Base-by-base conservation (phyloP, 23 tunicate genomes). In the Clavelina lepadiformis region DNA sequence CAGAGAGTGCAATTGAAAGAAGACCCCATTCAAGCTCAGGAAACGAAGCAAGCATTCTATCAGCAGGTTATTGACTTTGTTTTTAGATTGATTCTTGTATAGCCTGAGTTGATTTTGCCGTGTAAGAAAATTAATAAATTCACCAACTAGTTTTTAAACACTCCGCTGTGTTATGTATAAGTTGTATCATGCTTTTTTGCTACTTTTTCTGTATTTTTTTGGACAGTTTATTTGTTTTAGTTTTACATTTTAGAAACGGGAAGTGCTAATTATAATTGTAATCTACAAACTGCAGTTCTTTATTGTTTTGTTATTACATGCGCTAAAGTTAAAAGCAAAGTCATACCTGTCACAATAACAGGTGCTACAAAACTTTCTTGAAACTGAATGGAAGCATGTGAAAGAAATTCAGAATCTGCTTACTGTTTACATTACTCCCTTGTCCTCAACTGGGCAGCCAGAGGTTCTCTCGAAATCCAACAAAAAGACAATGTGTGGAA, bases 351-450 rank as follows among this genome's bases (percentile, higher is more conserved):
- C n/a, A n/a, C n/a, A n/a, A n/a, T n/a, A n/a, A n/a, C 62, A 86
- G 85, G 95, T 86, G 1, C 50, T 86, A 26, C 68, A 86, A 41
- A 79, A 86, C 53, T 73, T 86, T 58, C 74, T 88, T 1, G 82
- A 80, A 68, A 88, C 82, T 7, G 96, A 88, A 52, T 35, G 68
- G 61, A 67, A 68, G 18, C 65, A 88, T 52, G 78, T 74, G 3
- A 80, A 80, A 53, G 88, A 80, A 33, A 38, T 88, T 31, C 78
- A 88, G 63, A 73, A 46, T 46, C 53, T 88, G 26, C 46, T 88
- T 3, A 69, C 56, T 20, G 46, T 46, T 25, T 88, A 77, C 53
- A 28, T 88, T 29, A 54, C 50, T 13, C 96, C 96, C 23, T 30
- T 88, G 47, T 46, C 67, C 46, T 65, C 63, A 56, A 41, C 64